Evolutionary conservation across 1,140 invertebrate genomes (phyloP).

Genomic region (Cataglyphis hispanica): DNA sequence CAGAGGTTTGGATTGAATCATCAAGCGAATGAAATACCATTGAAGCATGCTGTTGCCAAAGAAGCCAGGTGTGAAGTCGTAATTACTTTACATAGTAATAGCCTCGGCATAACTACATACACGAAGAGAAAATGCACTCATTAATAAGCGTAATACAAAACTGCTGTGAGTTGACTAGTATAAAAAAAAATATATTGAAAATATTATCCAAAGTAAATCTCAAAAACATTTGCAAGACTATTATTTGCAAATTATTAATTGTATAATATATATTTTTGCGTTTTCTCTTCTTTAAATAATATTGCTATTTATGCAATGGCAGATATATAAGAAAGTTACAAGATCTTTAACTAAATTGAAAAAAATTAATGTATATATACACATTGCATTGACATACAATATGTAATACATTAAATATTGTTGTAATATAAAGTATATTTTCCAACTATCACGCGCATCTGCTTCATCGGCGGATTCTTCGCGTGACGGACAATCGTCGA

Average conservation of each 20-base stretch:
- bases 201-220: conserved; percentile 13
- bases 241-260: conserved; percentile 37
- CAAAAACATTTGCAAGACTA: not conserved
- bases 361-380: not conserved
- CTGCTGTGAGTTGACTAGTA: not conserved
- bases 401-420: not conserved
- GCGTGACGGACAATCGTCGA: conserved; percentile 76
- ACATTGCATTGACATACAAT: not conserved
- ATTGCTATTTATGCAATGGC: conserved; percentile 9
- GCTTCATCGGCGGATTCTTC: conserved; percentile 57
- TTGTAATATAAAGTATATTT: not conserved
- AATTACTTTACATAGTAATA: conserved; percentile 53
- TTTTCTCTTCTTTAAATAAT: conserved; percentile 2
- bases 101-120: conserved; percentile 23
- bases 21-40: conserved; percentile 38
- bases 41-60: conserved; percentile 27
- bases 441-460: conserved; percentile 79
- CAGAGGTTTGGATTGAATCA: conserved; percentile 50
- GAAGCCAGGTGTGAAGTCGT: conserved; percentile 41
- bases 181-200: conserved; percentile 24
- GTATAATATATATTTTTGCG: not conserved
- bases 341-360: not conserved
- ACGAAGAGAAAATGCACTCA: conserved; percentile 9
- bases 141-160: not conserved
- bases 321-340: not conserved